Conservation (phyloP, 2,888 invertebrate genomes). For the Parnassius orleans region DNA sequence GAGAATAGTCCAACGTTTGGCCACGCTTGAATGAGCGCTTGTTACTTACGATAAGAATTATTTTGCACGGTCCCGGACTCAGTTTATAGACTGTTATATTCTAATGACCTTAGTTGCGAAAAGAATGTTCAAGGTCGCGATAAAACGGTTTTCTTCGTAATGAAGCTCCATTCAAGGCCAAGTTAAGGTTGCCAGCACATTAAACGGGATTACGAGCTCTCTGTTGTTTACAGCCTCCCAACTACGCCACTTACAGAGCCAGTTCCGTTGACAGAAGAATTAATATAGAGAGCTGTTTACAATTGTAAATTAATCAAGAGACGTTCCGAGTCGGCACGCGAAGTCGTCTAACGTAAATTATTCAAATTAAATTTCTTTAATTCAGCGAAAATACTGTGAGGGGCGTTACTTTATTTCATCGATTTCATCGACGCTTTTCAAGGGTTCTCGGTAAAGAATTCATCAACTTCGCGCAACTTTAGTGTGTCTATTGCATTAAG, state of each 20-base stretch:
- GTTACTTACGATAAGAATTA: slow-evolving; percentile 1
- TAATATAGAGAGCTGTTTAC: not conserved
- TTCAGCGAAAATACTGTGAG: not conserved
- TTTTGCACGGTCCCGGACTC: slow-evolving; percentile 7
- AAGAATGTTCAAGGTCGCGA: slow-evolving; percentile 6
- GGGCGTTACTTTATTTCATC: too few species aligned
- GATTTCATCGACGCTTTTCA: too few species aligned
- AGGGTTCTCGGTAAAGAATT: too few species aligned
- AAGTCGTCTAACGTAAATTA: not conserved
- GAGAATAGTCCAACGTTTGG: too few species aligned
- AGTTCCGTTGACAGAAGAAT: slow-evolving; percentile 2
- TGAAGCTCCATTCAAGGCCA: not conserved
- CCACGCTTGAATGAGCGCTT: not conserved
- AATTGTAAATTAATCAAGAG: slow-evolving; percentile 6
- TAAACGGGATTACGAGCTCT: not conserved
- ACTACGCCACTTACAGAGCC: not conserved
- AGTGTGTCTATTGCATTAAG: too few species aligned
- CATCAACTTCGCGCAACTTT: too few species aligned
- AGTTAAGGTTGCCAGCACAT: not conserved
- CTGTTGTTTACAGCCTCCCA: slow-evolving; percentile 1
- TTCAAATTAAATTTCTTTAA: slow-evolving; percentile 4
- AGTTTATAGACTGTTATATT: slow-evolving; percentile 11
- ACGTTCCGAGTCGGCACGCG: not conserved
- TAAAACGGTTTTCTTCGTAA: slow-evolving; percentile 10
- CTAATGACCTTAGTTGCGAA: slow-evolving; percentile 8